A percentile compares a stretch with the other conserved stretches of the same genome.
Evolutionary conservation across 2,113 vertebrate species (phyloP).

Genomic region (Suncus etruscus): DNA sequence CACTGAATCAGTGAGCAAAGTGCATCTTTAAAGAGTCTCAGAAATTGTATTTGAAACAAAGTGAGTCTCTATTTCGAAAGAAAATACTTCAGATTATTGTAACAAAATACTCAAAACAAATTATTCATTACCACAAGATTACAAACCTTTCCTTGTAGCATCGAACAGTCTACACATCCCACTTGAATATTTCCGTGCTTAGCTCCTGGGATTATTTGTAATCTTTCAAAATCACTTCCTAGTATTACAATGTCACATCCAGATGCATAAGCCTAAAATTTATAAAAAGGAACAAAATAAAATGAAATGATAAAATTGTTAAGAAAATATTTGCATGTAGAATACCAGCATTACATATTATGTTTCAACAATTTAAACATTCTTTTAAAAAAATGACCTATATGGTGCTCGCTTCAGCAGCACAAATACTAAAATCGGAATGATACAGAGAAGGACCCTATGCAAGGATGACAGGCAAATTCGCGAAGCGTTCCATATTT

Average conservation of each 20-base stretch:
- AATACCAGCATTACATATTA: conserved; percentile 18
- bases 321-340: conserved; percentile 39
- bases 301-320: conserved; percentile 43
- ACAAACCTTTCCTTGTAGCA: conserved; percentile 96
- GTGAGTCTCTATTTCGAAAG: conserved; percentile 31
- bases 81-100: conserved; percentile 59
- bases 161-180: conserved; percentile 96
- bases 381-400: neutral
- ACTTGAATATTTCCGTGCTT: conserved; percentile 99
- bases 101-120: conserved; percentile 64
- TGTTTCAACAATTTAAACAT: conserved; percentile 53
- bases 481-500: too few relatives aligned
- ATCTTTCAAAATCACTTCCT: conserved; percentile 97
- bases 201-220: conserved; percentile 98
- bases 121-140: conserved; percentile 17
- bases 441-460: too few relatives aligned
- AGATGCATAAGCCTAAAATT: conserved; percentile 95
- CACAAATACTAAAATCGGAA: too few relatives aligned
- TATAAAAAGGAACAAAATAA: neutral
- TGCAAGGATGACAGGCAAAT: too few relatives aligned
- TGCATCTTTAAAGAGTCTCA: neutral
- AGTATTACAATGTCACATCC: conserved; percentile 98
- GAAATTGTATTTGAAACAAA: conserved; percentile 49
- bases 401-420: too few relatives aligned
- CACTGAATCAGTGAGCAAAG: neutral